Conservation (phyloP, 2,797 vertebrate genomes). For the Taeniopygia guttata region DNA sequence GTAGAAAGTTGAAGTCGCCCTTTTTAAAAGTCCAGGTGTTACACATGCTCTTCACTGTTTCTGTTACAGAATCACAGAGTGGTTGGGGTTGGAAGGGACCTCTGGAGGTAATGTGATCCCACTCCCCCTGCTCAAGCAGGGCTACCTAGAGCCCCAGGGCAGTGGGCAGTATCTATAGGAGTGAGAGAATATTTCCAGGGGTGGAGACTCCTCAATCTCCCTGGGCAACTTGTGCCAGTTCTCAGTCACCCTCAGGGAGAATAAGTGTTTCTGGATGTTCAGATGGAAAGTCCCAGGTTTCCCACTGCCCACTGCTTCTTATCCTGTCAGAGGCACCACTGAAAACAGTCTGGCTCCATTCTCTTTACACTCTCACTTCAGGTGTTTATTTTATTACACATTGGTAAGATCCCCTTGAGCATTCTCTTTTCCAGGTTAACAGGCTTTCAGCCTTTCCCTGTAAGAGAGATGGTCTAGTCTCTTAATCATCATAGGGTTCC, state of each 20-base stretch:
- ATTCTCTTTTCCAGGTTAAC: neutral
- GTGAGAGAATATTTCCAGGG: neutral
- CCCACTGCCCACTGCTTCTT: neutral
- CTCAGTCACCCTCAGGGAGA: neutral
- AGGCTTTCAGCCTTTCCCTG: neutral
- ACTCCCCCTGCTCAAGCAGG: neutral
- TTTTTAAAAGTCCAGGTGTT: neutral
- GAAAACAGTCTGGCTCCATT: neutral
- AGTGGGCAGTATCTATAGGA: neutral
- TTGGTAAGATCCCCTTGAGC: neutral
- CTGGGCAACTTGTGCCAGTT: neutral
- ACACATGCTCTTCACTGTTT: neutral
- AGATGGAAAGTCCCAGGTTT: neutral
- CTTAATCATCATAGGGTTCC: neutral
- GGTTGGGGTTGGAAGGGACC: neutral
- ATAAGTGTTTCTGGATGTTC: neutral
- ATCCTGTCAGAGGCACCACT: neutral
- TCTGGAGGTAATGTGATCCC: neutral
- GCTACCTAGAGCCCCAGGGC: neutral
- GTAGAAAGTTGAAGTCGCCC: neutral
- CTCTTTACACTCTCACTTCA: neutral
- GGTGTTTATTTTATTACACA: neutral
- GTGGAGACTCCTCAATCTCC: neutral
- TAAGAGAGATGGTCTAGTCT: neutral
- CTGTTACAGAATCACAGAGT: neutral